Evolutionary conservation across 2,797 vertebrate genomes (phyloP), one percentile per base, ranked within the genome.

Genomic region (Menidia menidia): DNA sequence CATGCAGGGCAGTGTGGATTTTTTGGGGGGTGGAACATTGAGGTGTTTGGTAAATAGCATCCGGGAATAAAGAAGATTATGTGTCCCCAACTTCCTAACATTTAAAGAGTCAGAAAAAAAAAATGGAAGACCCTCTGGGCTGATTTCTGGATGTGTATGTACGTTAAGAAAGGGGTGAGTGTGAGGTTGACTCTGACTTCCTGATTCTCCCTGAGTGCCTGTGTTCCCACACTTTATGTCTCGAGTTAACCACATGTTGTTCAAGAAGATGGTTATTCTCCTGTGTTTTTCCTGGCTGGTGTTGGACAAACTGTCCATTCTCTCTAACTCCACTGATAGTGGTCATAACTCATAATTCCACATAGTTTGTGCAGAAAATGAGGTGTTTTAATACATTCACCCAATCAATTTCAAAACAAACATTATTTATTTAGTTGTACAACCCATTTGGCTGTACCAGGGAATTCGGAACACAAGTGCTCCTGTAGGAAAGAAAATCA

Each of bases 121-220:
- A 81, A 89, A 86, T 15, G 18, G 60, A 82, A 90, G 87, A 92
- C 88, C 81, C 80, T 75, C 53, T 73, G 78, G 80, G 80, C 69
- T 77, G 73, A 77, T 6, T n/a, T 42, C 64, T 70, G 59, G 3
- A 63, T 47, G 15, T 66, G 55, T 57, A 16, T 55, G 54, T 64
- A 14, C 54, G 30, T 32, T 2, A 14, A 41, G 32, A 16, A 4
- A 19, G 31, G 13, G 35, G 12, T 47, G 41, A 52, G 19, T 0
- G 11, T 55, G 39, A 50, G 61, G 62, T 61, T 31, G 60, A 43
- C 18, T 25, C 31, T 25, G 25, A 25, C 25, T 73, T 64, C 43
- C 43, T 70, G 47, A 75, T 52, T 4, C 50, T 74, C 56, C 31
- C 18, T 18, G 14, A 45, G 45, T 74, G 67, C 0, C 30, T 60